These are phyloP conservation scores for Columba livia DNA, from an alignment of 2,113 vertebrate species.

Conservation along the genomic window DNA sequence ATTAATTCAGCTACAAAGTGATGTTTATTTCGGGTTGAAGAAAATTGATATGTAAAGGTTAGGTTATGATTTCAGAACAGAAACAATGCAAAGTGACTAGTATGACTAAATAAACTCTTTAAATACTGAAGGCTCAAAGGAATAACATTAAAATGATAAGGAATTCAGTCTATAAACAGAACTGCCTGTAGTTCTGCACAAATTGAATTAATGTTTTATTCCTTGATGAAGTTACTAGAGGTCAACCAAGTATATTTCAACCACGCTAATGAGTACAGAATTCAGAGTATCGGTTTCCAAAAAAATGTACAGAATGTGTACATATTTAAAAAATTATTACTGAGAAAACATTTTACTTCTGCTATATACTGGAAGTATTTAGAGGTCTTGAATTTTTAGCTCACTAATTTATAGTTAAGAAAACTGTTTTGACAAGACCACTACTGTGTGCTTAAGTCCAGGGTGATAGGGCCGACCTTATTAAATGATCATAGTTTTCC, in stretches of 20 bases:
- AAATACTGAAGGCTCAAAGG: background rate
- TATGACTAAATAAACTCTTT: background rate
- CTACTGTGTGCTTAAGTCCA: background rate
- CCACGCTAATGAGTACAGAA: background rate
- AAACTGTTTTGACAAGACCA: background rate
- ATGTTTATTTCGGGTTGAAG: background rate
- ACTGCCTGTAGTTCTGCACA: background rate
- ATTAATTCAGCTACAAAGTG: background rate
- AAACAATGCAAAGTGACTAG: background rate
- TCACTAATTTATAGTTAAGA: background rate
- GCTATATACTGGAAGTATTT: background rate
- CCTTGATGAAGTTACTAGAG: background rate
- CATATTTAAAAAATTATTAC: background rate
- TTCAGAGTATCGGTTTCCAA: background rate
- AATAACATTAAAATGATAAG: background rate
- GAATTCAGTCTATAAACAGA: background rate
- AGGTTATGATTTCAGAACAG: background rate
- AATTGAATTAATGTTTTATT: background rate
- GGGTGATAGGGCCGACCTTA: conserved; percentile 20
- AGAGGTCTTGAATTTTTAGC: background rate
- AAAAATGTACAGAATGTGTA: rapidly evolving
- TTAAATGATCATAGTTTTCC: conserved; percentile 16
- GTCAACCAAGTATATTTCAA: background rate
- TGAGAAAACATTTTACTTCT: background rate
- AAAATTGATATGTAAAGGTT: background rate